Evolutionary conservation across 2,888 invertebrate species (phyloP).

Genomic region (Philaethria dido): DNA sequence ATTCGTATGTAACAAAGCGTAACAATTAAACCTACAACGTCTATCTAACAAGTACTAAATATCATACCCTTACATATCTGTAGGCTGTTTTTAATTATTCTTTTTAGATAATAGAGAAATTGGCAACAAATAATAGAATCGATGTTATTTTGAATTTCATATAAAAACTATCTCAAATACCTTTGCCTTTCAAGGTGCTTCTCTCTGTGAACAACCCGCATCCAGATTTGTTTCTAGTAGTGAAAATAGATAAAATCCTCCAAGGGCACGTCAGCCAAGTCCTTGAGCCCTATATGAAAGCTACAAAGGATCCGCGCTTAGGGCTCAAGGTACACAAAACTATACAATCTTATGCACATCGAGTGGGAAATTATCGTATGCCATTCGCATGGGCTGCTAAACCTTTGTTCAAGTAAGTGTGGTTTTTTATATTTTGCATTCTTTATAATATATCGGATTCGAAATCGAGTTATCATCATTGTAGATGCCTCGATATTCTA

Average conservation of each 20-base stretch:
- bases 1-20: background rate
- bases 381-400: conserved; percentile 99
- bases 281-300: conserved; percentile 93
- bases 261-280: conserved; percentile 94
- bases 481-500: no score
- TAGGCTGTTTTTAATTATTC: background rate
- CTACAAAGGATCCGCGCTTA: conserved; percentile 90
- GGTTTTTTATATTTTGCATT: background rate
- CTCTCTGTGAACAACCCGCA: conserved; percentile 95
- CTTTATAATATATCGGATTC: no score
- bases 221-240: conserved; percentile 95
- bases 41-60: background rate
- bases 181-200: conserved; percentile 86
- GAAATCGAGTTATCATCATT: no score
- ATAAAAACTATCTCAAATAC: no score
- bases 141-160: background rate
- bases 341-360: conserved; percentile 90
- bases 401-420: conserved; percentile 87
- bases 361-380: conserved; percentile 95
- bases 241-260: conserved; percentile 96
- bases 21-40: background rate
- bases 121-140: background rate
- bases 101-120: background rate
- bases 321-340: conserved; percentile 92
- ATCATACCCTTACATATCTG: background rate